phyloP scores from a whole-genome alignment of 2,888 invertebrate genomes.

The Polydrusus tereticollis region DNA sequence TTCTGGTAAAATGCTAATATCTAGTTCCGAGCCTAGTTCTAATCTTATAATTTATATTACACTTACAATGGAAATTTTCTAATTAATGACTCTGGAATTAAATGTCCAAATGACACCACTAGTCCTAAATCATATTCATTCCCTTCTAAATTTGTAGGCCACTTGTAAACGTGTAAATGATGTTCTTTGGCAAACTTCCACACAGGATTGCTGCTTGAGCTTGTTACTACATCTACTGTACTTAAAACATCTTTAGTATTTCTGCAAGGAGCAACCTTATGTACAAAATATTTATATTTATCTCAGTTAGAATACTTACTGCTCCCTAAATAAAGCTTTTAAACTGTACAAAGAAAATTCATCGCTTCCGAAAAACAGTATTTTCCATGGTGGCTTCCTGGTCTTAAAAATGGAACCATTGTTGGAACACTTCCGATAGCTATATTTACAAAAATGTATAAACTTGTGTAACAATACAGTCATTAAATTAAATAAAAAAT shows the following conservation, averaged over 20 bases:
- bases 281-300: neutral
- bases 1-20: too few relatives aligned
- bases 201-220: constrained; percentile 75
- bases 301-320: constrained; percentile 68
- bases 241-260: constrained; percentile 69
- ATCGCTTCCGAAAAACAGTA: constrained; percentile 92
- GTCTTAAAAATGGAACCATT: neutral
- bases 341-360: constrained; percentile 84
- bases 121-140: constrained; percentile 85
- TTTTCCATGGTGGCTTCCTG: constrained; percentile 67
- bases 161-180: constrained; percentile 71
- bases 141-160: constrained; percentile 59
- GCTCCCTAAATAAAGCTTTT: constrained; percentile 74
- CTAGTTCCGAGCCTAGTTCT: too few relatives aligned
- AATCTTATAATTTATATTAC: too few relatives aligned
- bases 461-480: neutral
- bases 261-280: constrained; percentile 64
- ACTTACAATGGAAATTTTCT: constrained; percentile 86
- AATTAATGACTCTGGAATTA: constrained; percentile 85
- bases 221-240: constrained; percentile 80
- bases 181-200: constrained; percentile 75
- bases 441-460: constrained; percentile 1
- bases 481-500: neutral
- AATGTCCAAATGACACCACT: constrained; percentile 93
- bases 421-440: neutral